Evolutionary conservation across 2,888 invertebrate species (phyloP).

Genomic region (Melangyna quadrimaculata): DNA sequence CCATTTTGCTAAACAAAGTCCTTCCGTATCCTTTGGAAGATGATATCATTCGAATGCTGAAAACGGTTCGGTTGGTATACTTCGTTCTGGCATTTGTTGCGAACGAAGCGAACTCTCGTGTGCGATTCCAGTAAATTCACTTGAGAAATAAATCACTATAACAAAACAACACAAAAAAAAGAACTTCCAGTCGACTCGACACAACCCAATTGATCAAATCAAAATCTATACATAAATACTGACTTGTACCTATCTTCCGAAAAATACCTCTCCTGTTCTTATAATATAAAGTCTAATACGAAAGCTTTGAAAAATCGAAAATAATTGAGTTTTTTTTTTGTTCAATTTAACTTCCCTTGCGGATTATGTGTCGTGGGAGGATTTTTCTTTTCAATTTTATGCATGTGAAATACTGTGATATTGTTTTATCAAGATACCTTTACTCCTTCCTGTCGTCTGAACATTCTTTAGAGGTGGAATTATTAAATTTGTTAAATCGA

Average conservation of each 20-base stretch:
- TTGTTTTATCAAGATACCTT: constrained; percentile 51
- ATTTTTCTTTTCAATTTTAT: background rate
- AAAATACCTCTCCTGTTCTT: background rate
- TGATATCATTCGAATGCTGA: constrained; percentile 1
- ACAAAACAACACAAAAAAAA: constrained; percentile 17
- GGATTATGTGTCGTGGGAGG: constrained; percentile 21
- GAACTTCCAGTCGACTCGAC: constrained; percentile 9
- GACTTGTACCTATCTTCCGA: background rate
- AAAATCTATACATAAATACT: background rate
- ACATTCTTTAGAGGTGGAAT: constrained; percentile 61
- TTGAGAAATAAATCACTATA: constrained; percentile 59
- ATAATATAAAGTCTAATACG: background rate
- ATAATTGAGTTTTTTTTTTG: constrained; percentile 65
- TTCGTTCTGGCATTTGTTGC: background rate
- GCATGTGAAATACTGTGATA: background rate
- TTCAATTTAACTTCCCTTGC: constrained; percentile 64
- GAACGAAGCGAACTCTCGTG: background rate
- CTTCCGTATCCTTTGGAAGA: constrained; percentile 27
- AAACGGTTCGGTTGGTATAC: background rate
- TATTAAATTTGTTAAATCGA: constrained; percentile 66
- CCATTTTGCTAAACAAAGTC: constrained; percentile 36
- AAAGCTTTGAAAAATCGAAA: constrained; percentile 52
- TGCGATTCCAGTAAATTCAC: constrained; percentile 36
- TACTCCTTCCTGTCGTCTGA: background rate
- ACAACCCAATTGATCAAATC: constrained; percentile 25